These are phyloP conservation scores for Limnephilus auricula DNA, from an alignment of 2,888 invertebrate genomes.

Conservation along the genomic window DNA sequence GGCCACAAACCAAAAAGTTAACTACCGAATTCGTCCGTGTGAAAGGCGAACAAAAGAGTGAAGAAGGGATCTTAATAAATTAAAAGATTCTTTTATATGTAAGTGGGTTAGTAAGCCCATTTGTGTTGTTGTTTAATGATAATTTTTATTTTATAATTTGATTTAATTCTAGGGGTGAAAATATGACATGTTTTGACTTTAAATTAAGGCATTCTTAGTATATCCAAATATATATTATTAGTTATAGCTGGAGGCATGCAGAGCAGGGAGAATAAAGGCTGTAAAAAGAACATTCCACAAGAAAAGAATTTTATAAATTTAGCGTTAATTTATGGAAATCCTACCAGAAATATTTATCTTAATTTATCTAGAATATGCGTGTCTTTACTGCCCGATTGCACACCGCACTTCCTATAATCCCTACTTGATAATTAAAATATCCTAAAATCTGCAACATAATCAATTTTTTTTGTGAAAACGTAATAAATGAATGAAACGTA, in stretches of 20 bases:
- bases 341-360: too few relatives aligned
- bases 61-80: conserved; percentile 34
- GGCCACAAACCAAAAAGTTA: conserved; percentile 26
- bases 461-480: background rate
- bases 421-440: background rate
- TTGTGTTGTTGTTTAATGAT: background rate
- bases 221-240: background rate
- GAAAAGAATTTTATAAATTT: too few relatives aligned
- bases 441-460: background rate
- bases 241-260: too few relatives aligned
- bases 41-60: conserved; percentile 39
- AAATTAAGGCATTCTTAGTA: background rate
- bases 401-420: background rate
- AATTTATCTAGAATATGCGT: too few relatives aligned
- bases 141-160: background rate
- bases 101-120: conserved; percentile 11
- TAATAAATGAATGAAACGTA: background rate
- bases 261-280: too few relatives aligned
- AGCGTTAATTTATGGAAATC: too few relatives aligned
- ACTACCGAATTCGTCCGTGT: conserved; percentile 45
- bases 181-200: background rate
- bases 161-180: background rate
- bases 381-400: too few relatives aligned
- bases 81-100: background rate
- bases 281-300: too few relatives aligned